Evolutionary conservation across 1,140 invertebrate species (phyloP), one percentile per base, ranked within the genome.

Genomic region (Plutomurus gul): DNA sequence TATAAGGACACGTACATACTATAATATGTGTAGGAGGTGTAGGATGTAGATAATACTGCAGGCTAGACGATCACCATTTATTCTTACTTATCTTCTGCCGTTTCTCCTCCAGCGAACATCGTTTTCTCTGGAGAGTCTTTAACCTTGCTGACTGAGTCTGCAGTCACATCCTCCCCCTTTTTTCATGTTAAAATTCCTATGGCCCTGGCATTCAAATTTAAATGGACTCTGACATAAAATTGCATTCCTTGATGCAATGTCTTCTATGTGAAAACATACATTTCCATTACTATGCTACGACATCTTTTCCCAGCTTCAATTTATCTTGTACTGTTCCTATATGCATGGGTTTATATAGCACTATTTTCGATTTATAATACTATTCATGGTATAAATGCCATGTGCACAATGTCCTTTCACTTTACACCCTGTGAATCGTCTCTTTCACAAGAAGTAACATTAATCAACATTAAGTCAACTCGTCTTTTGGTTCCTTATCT

Each of bases 181-280:
- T 13, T 30, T 30, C 56, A 65, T n/a, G 30, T 36, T 36, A n/a
- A 65, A 65, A 65, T 33, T 65, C 56, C 27, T n/a, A 65, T 65
- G 56, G 56, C 56, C 56, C 27, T 65, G 56, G 56, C 56, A 65
- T 65, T 65, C 56, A 65, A 65, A 65, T 65, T 65, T 30, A 65
- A 65, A 65, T 65, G 56, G 56, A 65, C 56, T 65, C 56, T 65
- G 56, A 65, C 56, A 65, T 65, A 30, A 65, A 65, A 65, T 51
- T 51, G 47, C 47, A 51, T 65, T 33, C 56, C 25, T 65, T 49
- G 16, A n/a, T 13, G 2, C 10, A 65, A 65, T 65, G 27, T 30
- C 25, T 8, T 22, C 25, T 30, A 25, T 56, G 8, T 30, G 22
- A 8, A 25, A 7, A 25, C 10, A 43, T 36, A n/a, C 56, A 65